Conservation (phyloP, 2,888 invertebrate species). For the Chloromyia formosa region DNA sequence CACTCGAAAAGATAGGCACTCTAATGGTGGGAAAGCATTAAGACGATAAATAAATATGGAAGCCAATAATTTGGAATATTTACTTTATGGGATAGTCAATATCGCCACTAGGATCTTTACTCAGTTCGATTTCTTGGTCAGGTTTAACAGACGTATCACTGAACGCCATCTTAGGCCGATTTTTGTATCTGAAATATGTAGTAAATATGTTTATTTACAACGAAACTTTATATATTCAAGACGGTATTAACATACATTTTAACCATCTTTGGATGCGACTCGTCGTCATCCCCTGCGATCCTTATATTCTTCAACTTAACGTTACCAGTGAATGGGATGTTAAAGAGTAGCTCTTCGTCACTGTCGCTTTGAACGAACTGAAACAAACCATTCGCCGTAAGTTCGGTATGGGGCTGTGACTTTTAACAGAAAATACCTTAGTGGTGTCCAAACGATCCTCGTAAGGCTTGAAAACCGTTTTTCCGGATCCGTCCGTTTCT, state of each 20-base stretch:
- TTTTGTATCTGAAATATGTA: constrained; percentile 86
- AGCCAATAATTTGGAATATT: constrained; percentile 49
- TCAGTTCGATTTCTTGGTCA: constrained; percentile 91
- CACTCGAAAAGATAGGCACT: constrained; percentile 90
- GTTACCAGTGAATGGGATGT: constrained; percentile 96
- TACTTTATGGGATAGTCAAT: constrained; percentile 93
- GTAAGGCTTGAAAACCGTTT: constrained; percentile 91
- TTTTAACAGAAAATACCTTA: constrained; percentile 68
- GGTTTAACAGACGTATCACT: constrained; percentile 79
- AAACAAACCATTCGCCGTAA: too few species aligned
- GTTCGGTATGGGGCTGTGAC: too few species aligned
- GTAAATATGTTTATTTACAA: too few species aligned
- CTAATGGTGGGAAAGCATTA: constrained; percentile 62
- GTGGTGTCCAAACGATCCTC: constrained; percentile 81
- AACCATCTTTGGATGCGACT: constrained; percentile 85
- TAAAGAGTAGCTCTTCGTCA: constrained; percentile 95
- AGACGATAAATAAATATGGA: neutral
- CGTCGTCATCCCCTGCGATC: constrained; percentile 88
- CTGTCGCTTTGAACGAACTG: constrained; percentile 96
- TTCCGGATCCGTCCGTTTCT: constrained; percentile 83
- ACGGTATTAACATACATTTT: constrained; percentile 75
- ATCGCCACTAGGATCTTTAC: constrained; percentile 78
- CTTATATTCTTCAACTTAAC: constrained; percentile 95
- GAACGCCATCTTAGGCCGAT: constrained; percentile 93
- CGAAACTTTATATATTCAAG: neutral